Conservation (phyloP, 2,797 vertebrate species). For the Catharus ustulatus region DNA sequence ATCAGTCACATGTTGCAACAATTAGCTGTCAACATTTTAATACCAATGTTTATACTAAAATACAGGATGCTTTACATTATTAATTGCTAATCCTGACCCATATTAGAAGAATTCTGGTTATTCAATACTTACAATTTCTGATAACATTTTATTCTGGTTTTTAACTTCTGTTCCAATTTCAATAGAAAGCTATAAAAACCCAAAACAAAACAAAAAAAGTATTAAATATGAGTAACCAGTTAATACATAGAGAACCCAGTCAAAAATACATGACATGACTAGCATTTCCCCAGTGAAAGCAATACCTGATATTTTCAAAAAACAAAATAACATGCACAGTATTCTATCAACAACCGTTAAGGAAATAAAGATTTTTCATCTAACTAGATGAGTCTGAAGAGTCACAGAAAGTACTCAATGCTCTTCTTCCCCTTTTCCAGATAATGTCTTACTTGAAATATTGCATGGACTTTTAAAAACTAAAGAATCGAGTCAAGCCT, state of each 20-base stretch:
- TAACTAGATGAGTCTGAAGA: background rate
- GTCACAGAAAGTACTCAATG: background rate
- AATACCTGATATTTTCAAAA: background rate
- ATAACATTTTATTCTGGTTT: conserved; percentile 90
- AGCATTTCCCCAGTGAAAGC: background rate
- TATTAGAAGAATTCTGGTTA: background rate
- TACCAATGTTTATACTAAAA: background rate
- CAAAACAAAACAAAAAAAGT: background rate
- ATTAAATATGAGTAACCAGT: background rate
- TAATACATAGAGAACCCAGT: background rate
- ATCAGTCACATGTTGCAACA: background rate
- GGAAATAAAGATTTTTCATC: background rate
- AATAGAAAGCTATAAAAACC: conserved; percentile 86
- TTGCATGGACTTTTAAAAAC: background rate
- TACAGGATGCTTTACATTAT: background rate
- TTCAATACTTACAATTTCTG: conserved; percentile 89
- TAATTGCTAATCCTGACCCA: background rate
- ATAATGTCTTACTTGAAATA: background rate
- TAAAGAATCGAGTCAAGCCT: background rate
- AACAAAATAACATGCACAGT: background rate
- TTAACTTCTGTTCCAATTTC: conserved; percentile 98
- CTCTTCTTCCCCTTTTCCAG: background rate
- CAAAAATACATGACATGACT: background rate
- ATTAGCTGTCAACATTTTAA: background rate
- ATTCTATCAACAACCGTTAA: background rate